A percentile compares a stretch with the other conserved stretches of the same genome.
Evolutionary conservation across 2,113 vertebrate genomes (phyloP).

Genomic region (Ophiodon elongatus): DNA sequence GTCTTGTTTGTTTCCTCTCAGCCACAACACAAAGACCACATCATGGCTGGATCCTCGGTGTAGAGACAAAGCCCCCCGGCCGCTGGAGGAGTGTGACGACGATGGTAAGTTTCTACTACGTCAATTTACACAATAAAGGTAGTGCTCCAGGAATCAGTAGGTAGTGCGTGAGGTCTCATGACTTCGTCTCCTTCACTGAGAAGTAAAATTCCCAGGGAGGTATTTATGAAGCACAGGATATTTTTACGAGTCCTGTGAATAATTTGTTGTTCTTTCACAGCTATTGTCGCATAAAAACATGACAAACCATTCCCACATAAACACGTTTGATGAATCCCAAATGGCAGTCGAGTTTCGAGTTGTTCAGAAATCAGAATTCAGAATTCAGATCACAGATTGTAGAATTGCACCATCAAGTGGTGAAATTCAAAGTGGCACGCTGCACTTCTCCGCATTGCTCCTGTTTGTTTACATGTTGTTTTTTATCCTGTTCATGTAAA

Average conservation of each 20-base stretch:
- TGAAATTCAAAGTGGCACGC: slow-evolving; percentile 29
- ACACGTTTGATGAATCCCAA: slow-evolving; percentile 8
- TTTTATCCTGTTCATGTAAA: background rate
- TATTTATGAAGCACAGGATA: background rate
- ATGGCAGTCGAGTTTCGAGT: background rate
- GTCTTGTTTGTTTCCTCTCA: slow-evolving; percentile 77
- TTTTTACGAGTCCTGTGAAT: background rate
- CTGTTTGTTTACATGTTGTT: slow-evolving; percentile 17
- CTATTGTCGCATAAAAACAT: background rate
- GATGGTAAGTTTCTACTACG: slow-evolving; percentile 89
- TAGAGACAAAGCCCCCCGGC: slow-evolving; percentile 94
- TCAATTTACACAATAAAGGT: slow-evolving; percentile 25
- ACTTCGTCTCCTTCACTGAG: slow-evolving; percentile 6
- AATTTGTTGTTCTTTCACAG: background rate
- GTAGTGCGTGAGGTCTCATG: slow-evolving; percentile 28
- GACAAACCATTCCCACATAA: background rate
- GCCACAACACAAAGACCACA: slow-evolving; percentile 99
- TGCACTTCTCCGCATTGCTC: background rate
- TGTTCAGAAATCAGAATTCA: too few relatives aligned
- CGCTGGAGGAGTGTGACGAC: slow-evolving; percentile 98
- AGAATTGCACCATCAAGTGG: slow-evolving; percentile 80
- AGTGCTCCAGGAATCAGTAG: slow-evolving; percentile 31
- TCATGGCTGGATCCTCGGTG: slow-evolving; percentile 99
- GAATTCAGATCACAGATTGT: slow-evolving; percentile 22
- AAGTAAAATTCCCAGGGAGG: background rate